Base-by-base conservation (phyloP, 2,113 vertebrate species). In the Rutilus rutilus region DNA sequence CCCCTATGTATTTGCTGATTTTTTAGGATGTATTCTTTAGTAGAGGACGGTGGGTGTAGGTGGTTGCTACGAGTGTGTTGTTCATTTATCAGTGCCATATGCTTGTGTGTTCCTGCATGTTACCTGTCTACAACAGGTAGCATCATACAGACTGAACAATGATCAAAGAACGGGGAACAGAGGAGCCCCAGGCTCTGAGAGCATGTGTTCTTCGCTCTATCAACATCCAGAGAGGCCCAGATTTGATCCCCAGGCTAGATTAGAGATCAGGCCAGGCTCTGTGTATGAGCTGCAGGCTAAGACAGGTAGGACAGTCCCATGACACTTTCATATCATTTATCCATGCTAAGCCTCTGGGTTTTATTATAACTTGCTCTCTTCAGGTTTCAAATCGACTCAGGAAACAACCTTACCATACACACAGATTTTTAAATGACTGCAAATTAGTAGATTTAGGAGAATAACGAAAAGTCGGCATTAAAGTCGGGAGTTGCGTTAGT, bases 211-310 rank as follows among this genome's bases (percentile, higher is more conserved):
- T 76, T 60, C 76, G 30, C 50, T 17, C 82, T 80, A 39, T 85
- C 62, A 77, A 74, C 74, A 84, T 78, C 60, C 78, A 83, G 45
- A 39, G 79, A 87, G 88, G 79, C 86, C 83, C 77, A 57, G 14
- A 62, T 69, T 87, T 17, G 36, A 83, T 89, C 88, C 88, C 85
- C 75, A 87, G 88, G 86, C 79, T 83, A 89, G 80, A 83, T 87
- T 89, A 83, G 60, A 87, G 86, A 89, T 89, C 88, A 87, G 75
- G 86, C 88, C 78, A 83, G 84, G 75, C 62, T 89, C 69, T 25
- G 60, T 73, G 78, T 74, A 45, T 59, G 54, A 60, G 67, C 78
- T 89, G 78, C 79, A 47, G 85, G 88, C 79, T 87, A 52, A 80
- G 12, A 30, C 73, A 79, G 83, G 83, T 85, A 83, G 47, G 54